phyloP scores from a whole-genome alignment of 2,888 invertebrate genomes.

The Dasypogon diadema region DNA sequence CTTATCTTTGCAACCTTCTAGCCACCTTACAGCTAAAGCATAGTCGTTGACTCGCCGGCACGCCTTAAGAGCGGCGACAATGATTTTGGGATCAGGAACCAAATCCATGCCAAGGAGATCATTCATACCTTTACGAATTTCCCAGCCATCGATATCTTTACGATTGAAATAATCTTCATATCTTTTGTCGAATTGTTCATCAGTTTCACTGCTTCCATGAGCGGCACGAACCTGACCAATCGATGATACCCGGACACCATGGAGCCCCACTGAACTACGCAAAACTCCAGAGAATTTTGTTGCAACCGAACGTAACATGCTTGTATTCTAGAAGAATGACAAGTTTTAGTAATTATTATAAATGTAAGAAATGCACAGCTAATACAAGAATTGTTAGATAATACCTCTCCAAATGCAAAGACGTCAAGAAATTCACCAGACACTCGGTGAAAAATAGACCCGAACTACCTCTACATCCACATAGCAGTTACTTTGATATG shows the following conservation, averaged over 20 bases:
- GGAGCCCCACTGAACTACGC: constrained; percentile 62
- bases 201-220: constrained; percentile 77
- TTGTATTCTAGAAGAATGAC: constrained; percentile 55
- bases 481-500: too few relatives aligned
- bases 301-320: constrained; percentile 71
- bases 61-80: constrained; percentile 88
- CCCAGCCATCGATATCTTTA: constrained; percentile 93
- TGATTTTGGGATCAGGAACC: constrained; percentile 91
- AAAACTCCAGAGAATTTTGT: constrained; percentile 68
- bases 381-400: neutral
- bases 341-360: neutral
- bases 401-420: neutral
- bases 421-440: too few relatives aligned
- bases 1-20: constrained; percentile 93
- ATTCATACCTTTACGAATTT: constrained; percentile 91
- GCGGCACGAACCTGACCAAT: constrained; percentile 63
- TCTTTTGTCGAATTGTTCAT: constrained; percentile 87
- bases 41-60: constrained; percentile 95
- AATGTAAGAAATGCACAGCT: too few relatives aligned
- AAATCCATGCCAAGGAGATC: constrained; percentile 90
- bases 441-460: too few relatives aligned
- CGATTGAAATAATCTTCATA: constrained; percentile 88
- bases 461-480: too few relatives aligned
- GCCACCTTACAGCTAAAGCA: constrained; percentile 90
- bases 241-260: constrained; percentile 62